Conservation (phyloP, 2,888 invertebrate species). For the Unio pictorum region DNA sequence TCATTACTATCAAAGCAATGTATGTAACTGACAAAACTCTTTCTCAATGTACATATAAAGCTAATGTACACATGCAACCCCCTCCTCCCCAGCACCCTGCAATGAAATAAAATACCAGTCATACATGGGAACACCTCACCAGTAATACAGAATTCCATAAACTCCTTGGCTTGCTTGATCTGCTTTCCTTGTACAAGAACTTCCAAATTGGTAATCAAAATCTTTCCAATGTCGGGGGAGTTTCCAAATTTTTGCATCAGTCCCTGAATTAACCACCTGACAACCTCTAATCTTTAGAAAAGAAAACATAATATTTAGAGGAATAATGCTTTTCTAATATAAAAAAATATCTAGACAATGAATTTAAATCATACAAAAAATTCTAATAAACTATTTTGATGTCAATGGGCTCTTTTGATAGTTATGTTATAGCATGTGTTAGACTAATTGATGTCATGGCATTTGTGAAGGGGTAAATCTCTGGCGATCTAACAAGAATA, state of each 20-base stretch:
- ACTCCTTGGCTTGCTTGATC: slow-evolving; percentile 44
- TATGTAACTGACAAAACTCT: neutral
- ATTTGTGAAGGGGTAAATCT: too few species aligned
- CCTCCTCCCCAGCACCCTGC: neutral
- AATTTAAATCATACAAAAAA: neutral
- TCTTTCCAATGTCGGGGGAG: slow-evolving; percentile 51
- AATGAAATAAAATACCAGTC: neutral
- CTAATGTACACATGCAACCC: neutral
- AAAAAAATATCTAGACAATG: neutral
- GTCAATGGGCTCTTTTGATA: too few species aligned
- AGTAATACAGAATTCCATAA: slow-evolving; percentile 59
- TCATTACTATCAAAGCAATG: neutral
- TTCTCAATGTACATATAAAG: neutral
- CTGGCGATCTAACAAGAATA: too few species aligned
- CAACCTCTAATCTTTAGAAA: slow-evolving; percentile 34
- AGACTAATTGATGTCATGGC: too few species aligned
- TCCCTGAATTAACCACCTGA: slow-evolving; percentile 45
- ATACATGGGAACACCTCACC: slow-evolving; percentile 32
- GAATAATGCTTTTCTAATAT: neutral
- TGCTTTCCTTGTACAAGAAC: slow-evolving; percentile 42
- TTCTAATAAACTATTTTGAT: neutral
- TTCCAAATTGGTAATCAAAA: slow-evolving; percentile 55
- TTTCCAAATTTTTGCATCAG: slow-evolving; percentile 52
- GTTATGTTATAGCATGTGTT: too few species aligned
- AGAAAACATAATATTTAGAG: neutral